Base-by-base conservation (phyloP, 2,113 vertebrate species). In the Atrichornis clamosus region DNA sequence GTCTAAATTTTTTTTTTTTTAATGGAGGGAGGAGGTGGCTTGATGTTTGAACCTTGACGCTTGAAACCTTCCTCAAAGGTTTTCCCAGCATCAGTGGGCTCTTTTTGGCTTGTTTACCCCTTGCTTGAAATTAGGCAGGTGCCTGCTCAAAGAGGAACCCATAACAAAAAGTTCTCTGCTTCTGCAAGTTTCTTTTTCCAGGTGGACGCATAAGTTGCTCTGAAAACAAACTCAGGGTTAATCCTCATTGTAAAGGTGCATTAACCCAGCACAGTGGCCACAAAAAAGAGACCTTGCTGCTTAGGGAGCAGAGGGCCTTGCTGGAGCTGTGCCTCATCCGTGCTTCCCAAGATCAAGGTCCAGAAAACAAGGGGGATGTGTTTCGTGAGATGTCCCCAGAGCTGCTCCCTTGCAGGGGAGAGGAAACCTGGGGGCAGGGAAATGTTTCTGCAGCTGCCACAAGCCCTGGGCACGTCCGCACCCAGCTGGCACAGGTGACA, bases 1-100 rank as follows among this genome's bases (percentile, higher is more conserved):
- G 9, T 55, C 60, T 84, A 63, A 88, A 35, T 37, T 55, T 74
- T 30, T 6, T 46, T 89, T n/a, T 7, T n/a, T n/a, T n/a, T n/a
- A n/a, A n/a, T n/a, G 26, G 7, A 6, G 3, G 6, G 4, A 15
- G 4, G 12, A 1, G 5, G 4, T 30, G 8, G 11, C 22, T 55
- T 35, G 37, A 28, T 13, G 6, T 41, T 58, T 72, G 56, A 91
- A 80, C 42, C 10, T 78, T 0, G 0, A 6, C 52, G 37, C 47
- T 74, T 62, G 37, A 70, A 87, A 72, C 18, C 14, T 76, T 82
- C 39, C 18, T 56, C 4, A 6, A 63, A 85, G 15, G 6, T 64
- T 83, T 90, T 67, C 42, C 10, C 2, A 9, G 52, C 30, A 18
- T 41, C 12, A 10, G 3, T 12, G 35, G 13, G 15, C 10, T 50